Base-by-base conservation (phyloP, 2,113 vertebrate genomes). In the Antigone vipio region DNA sequence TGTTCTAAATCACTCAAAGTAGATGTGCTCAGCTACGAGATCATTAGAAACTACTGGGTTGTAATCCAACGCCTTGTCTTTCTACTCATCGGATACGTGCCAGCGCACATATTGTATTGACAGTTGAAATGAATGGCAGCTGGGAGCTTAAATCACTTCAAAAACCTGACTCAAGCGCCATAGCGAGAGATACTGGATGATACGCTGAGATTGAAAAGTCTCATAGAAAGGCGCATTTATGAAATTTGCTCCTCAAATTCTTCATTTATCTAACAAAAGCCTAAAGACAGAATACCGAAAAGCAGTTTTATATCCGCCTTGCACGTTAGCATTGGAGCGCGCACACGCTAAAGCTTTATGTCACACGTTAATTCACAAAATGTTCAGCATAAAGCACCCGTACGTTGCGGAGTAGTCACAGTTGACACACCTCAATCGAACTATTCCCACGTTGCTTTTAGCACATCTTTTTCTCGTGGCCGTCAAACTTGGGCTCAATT, bases 341-440 rank as follows among this genome's bases (percentile, higher is more conserved):
- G 0, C 42, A 53, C 0, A 0, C 9, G 2, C 19, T 45, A n/a
- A 12, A 72, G 26, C 17, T 35, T 38, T 4, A 2, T 5, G 9
- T 30, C 26, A 40, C 16, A 6, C 7, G 2, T 9, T 15, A 81
- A 84, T 38, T 63, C 7, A 45, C 49, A 56, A 12, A 42, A 53
- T 0, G 1, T 18, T 32, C 58, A 38, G 3, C 24, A 50, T 9
- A 47, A 68, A 75, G 29, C 34, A 63, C 7, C 4, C 1, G 13
- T 16, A 35, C 4, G 26, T 5, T 22, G 16, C 23, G 13, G 27
- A 44, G 9, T 0, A 38, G 8, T 42, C 63, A 45, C 40, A 63
- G 60, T 1, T 26, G 8, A 67, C 11, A 13, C 1, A 38, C 32
- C n/a, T 47, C 44, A 9, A 15, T 4, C 29, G 14, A 26, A 20